Conservation (phyloP, 2,888 invertebrate species). For the Achlya flavicornis region DNA sequence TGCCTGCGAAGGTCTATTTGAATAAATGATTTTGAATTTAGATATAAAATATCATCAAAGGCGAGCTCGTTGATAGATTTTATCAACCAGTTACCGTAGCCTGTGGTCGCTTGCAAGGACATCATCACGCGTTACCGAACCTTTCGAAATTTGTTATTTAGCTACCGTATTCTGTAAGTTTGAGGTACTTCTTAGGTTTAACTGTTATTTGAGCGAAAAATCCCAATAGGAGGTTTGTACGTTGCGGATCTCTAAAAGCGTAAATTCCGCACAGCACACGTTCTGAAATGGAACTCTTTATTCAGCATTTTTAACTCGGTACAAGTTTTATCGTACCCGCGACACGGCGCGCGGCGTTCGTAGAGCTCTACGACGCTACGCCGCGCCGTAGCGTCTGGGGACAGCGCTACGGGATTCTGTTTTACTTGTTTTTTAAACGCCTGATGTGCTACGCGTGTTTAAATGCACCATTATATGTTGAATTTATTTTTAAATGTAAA, state of each 20-base stretch:
- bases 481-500: background rate
- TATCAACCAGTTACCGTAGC: too few species aligned
- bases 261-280: constrained; percentile 24
- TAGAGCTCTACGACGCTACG: constrained; percentile 31
- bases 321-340: constrained; percentile 51
- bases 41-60: too few species aligned
- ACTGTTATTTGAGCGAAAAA: too few species aligned
- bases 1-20: too few species aligned
- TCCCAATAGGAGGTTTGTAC: background rate
- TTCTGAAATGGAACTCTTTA: constrained; percentile 41
- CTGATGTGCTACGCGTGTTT: constrained; percentile 6
- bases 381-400: constrained; percentile 21
- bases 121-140: too few species aligned
- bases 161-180: too few species aligned
- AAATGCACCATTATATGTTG: background rate
- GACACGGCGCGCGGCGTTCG: constrained; percentile 26
- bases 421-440: background rate
- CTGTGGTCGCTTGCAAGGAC: too few species aligned
- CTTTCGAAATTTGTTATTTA: too few species aligned
- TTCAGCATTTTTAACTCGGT: constrained; percentile 52
- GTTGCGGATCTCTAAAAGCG: constrained; percentile 17
- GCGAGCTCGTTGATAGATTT: too few species aligned
- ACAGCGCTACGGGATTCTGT: constrained; percentile 16
- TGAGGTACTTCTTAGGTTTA: too few species aligned
- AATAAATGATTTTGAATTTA: too few species aligned